Evolutionary conservation across 2,113 vertebrate genomes (phyloP).

Genomic region (Psammodynastes pulverulentus): DNA sequence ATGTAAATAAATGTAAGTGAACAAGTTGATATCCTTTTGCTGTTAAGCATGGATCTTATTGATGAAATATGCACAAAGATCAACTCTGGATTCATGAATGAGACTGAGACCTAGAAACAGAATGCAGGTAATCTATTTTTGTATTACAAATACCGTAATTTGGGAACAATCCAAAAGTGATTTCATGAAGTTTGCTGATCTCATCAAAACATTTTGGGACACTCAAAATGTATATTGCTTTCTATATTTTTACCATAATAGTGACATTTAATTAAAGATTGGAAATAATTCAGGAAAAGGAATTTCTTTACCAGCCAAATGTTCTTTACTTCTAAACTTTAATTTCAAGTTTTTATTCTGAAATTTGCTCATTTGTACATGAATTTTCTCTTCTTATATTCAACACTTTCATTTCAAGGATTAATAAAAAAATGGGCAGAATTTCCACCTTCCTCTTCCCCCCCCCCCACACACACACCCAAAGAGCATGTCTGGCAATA

Average conservation of each 20-base stretch:
- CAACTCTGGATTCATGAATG: background rate
- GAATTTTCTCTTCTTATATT: background rate
- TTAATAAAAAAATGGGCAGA: background rate
- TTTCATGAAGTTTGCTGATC: background rate
- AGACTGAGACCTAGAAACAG: background rate
- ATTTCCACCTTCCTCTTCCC: too few species aligned
- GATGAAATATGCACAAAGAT: background rate
- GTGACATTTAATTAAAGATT: background rate
- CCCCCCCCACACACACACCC: background rate
- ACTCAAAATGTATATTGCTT: background rate
- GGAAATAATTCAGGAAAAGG: background rate
- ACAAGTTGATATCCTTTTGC: background rate
- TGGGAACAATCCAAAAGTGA: background rate
- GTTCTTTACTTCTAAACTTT: background rate
- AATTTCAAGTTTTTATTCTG: background rate
- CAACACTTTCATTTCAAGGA: background rate
- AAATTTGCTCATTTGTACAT: background rate
- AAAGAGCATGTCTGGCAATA: background rate
- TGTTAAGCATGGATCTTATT: background rate
- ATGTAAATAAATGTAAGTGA: background rate
- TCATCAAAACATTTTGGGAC: background rate
- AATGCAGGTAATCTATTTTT: background rate
- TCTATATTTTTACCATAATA: background rate
- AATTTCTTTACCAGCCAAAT: background rate
- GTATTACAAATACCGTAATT: background rate